Conservation (phyloP, 2,888 invertebrate genomes). For the Chymomyza procnemis region DNA sequence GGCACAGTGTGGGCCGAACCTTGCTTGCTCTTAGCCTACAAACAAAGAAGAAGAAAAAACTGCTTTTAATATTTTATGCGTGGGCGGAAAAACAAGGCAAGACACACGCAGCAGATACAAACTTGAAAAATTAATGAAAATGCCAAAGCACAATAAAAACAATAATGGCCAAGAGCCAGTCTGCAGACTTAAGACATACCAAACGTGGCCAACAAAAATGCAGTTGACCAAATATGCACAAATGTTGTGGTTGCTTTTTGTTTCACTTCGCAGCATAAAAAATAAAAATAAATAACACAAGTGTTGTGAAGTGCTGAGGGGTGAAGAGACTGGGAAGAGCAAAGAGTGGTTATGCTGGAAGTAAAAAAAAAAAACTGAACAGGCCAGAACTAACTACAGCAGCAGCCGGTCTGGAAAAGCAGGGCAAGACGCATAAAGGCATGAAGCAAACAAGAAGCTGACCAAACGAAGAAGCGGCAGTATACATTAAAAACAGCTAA, state of each 20-base stretch:
- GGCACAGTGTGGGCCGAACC: not conserved
- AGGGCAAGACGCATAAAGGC: not conserved
- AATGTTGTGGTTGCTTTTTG: slow-evolving; percentile 56
- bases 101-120: slow-evolving; percentile 28
- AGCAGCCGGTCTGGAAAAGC: slow-evolving; percentile 2
- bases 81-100: slow-evolving; percentile 46
- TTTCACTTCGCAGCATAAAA: slow-evolving; percentile 5
- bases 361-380: slow-evolving; percentile 11
- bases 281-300: slow-evolving; percentile 27
- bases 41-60: slow-evolving; percentile 22
- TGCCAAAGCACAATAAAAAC: slow-evolving; percentile 67
- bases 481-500: slow-evolving; percentile 26
- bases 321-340: slow-evolving; percentile 41
- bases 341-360: slow-evolving; percentile 38
- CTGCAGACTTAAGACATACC: slow-evolving; percentile 4
- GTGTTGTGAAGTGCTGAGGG: no score
- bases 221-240: slow-evolving; percentile 71
- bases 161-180: slow-evolving; percentile 44
- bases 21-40: slow-evolving; percentile 35
- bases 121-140: slow-evolving; percentile 70
- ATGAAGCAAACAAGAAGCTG: slow-evolving; percentile 3
- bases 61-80: slow-evolving; percentile 66
- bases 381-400: slow-evolving; percentile 30
- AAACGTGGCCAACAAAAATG: slow-evolving; percentile 33
- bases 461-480: slow-evolving; percentile 7